Percentiles rank a stretch among this genome's conserved stretches.
phyloP scores from a whole-genome alignment of 1,140 invertebrate genomes.

The Spodoptera litura region DNA sequence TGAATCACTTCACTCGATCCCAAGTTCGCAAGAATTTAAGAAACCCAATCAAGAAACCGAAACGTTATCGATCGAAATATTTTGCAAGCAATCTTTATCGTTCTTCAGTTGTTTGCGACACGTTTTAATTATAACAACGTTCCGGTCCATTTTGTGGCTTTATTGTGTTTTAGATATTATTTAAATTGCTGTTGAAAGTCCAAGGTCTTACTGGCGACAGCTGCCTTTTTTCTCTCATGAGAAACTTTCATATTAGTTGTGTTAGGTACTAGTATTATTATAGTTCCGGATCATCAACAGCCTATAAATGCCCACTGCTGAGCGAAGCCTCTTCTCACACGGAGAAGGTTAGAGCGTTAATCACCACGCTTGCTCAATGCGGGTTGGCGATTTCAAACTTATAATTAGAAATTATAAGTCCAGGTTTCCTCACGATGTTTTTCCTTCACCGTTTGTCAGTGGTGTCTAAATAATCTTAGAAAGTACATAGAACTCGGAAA shows the following conservation, averaged over 20 bases:
- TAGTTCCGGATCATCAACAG: neutral
- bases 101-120: conserved; percentile 31
- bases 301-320: no score
- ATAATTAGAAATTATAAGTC: no score
- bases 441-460: no score
- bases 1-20: no score
- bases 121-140: conserved; percentile 34
- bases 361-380: no score
- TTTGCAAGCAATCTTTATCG: conserved; percentile 20
- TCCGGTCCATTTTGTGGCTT: conserved; percentile 26
- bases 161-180: conserved; percentile 22
- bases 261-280: neutral
- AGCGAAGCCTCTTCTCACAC: no score
- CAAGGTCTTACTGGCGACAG: conserved; percentile 18
- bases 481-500: no score
- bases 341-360: no score
- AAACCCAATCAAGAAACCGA: conserved; percentile 25
- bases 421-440: no score
- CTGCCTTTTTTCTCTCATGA: neutral
- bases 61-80: conserved; percentile 6
- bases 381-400: no score
- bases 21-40: conserved; percentile 12
- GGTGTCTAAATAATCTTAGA: no score
- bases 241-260: neutral
- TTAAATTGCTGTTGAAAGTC: conserved; percentile 10